A percentile compares a stretch with the other conserved stretches of the same genome.
These are phyloP conservation scores for Etia nguti DNA, from an alignment of 2,113 vertebrate genomes.

Conservation along the genomic window DNA sequence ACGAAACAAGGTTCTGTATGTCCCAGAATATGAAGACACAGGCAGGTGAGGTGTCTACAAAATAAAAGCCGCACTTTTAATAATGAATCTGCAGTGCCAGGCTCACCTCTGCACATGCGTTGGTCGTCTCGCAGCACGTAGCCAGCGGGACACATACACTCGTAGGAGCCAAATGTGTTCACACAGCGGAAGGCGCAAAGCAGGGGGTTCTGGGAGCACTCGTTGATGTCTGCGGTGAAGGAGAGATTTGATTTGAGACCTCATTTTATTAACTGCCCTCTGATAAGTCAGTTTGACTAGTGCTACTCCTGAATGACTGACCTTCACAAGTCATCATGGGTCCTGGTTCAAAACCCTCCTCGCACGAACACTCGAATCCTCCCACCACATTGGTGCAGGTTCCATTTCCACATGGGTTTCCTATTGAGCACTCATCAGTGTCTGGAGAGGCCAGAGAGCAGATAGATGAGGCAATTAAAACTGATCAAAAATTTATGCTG, in stretches of 20 bases:
- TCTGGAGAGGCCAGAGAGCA: conserved; percentile 65
- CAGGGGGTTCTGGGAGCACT: conserved; percentile 87
- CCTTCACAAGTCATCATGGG: conserved; percentile 93
- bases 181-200: conserved; percentile 94
- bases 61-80: not conserved
- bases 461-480: not conserved
- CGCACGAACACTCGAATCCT: conserved; percentile 87
- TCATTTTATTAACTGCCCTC: not conserved
- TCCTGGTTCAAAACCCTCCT: conserved; percentile 90
- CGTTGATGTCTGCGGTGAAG: conserved; percentile 81
- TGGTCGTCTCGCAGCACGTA: conserved; percentile 87
- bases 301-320: conserved; percentile 21
- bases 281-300: not conserved
- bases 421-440: conserved; percentile 87
- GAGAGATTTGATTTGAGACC: not conserved
- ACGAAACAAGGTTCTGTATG: not conserved
- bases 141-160: conserved; percentile 88
- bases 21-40: not conserved
- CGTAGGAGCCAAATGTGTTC: conserved; percentile 90
- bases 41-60: not conserved
- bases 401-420: conserved; percentile 91
- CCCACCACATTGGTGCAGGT: conserved; percentile 89
- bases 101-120: conserved; percentile 90
- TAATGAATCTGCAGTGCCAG: not conserved
- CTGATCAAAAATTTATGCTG: not conserved